A percentile compares a stretch with the other conserved stretches of the same genome.
These are phyloP conservation scores for Lagodon rhomboides DNA, from an alignment of 2,797 vertebrate genomes.

Conservation along the genomic window DNA sequence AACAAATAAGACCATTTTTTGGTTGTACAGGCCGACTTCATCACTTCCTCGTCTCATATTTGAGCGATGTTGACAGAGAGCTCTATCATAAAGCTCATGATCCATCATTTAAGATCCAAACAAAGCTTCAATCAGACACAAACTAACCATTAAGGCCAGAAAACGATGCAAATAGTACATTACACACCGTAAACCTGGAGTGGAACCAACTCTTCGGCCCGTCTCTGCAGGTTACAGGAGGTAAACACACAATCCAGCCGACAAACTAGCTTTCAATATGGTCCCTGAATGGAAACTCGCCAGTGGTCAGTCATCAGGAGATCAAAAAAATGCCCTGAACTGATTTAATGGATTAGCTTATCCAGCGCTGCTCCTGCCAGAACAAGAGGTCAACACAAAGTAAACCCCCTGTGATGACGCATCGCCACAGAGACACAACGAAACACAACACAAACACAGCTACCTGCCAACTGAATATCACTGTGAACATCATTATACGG, in stretches of 20 bases:
- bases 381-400: conserved; percentile 34
- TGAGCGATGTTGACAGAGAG: neutral
- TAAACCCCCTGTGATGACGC: conserved; percentile 30
- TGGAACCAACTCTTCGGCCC: neutral
- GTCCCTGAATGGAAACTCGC: conserved; percentile 3
- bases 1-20: neutral
- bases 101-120: neutral
- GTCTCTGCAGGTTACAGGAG: neutral
- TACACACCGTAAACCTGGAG: neutral
- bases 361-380: conserved; percentile 33
- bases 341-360: conserved; percentile 62
- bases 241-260: conserved; percentile 1
- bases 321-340: conserved; percentile 59
- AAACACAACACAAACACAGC: neutral
- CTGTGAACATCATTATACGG: neutral
- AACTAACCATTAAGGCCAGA: neutral
- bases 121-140: neutral
- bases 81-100: neutral
- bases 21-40: neutral
- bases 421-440: neutral
- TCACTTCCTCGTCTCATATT: neutral
- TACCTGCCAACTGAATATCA: neutral
- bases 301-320: conserved; percentile 46
- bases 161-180: neutral
- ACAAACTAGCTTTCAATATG: conserved; percentile 1